A percentile compares a stretch with the other conserved stretches of the same genome.
These are phyloP conservation scores for Hydractinia symbiolongicarpus DNA, from an alignment of 30 jellyfish, hydroid and myxozoan species.

Conservation along the genomic window DNA sequence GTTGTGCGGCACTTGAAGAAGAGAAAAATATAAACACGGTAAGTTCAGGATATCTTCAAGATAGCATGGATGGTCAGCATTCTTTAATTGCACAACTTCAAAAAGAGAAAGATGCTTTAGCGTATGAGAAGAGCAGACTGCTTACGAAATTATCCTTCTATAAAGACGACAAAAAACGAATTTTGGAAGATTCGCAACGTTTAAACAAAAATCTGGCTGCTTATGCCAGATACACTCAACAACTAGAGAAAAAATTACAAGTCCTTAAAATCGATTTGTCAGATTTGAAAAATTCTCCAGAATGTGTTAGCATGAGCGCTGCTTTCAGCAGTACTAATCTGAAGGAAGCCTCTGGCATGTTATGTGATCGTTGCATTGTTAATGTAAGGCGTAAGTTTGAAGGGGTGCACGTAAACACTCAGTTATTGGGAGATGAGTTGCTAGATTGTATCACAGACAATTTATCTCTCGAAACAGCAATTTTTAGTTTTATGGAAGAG, in stretches of 20 bases:
- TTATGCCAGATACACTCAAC: slow-evolving; percentile 74
- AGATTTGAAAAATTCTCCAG: slow-evolving; percentile 37
- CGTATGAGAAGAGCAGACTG: slow-evolving; percentile 67
- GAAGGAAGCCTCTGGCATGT: slow-evolving; percentile 31
- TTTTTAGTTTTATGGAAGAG: slow-evolving; percentile 82
- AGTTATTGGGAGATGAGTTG: slow-evolving; percentile 81
- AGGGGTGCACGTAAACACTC: slow-evolving; percentile 69
- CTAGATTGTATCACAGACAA: slow-evolving; percentile 93
- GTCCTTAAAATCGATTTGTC: slow-evolving; percentile 61
- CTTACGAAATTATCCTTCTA: slow-evolving; percentile 70
- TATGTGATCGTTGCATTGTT: slow-evolving; percentile 68
- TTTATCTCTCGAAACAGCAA: slow-evolving; percentile 91
- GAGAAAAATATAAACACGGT: slow-evolving; percentile 70
- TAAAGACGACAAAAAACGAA: slow-evolving; percentile 84
- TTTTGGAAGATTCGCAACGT: slow-evolving; percentile 86
- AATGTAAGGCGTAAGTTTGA: slow-evolving; percentile 57
- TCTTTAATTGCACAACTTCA: slow-evolving; percentile 54
- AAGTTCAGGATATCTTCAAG: slow-evolving; percentile 76
- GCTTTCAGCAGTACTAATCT: background rate
- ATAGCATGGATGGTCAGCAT: slow-evolving; percentile 67
- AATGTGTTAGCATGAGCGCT: background rate
- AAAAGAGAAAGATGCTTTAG: slow-evolving; percentile 68
- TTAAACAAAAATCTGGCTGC: slow-evolving; percentile 72
- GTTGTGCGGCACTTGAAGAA: slow-evolving; percentile 66
- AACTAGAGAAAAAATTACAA: slow-evolving; percentile 72